Percentiles rank a stretch among this genome's conserved stretches.
phyloP scores from a whole-genome alignment of 1,140 invertebrate species.

The Drosophila jambulina region DNA sequence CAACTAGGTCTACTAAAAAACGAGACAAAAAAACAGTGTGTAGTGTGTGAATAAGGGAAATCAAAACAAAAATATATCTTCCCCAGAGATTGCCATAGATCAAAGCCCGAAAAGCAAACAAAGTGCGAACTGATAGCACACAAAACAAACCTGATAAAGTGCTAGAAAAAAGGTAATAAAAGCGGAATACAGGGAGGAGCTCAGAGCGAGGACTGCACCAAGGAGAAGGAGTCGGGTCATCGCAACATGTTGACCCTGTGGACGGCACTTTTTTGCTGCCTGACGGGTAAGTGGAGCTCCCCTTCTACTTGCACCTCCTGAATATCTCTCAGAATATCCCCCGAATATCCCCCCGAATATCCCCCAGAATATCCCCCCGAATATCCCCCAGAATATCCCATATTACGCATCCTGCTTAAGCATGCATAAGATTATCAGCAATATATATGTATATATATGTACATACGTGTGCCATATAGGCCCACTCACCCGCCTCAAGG shows the following conservation, averaged over 20 bases:
- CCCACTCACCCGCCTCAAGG: slow-evolving; percentile 58
- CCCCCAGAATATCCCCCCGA: background rate
- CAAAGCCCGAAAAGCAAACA: slow-evolving; percentile 48
- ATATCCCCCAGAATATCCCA: background rate
- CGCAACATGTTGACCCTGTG: slow-evolving; percentile 73
- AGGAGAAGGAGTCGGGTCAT: slow-evolving; percentile 34
- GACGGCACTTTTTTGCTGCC: slow-evolving; percentile 73
- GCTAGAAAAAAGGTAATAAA: slow-evolving; percentile 29
- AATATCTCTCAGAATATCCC: background rate
- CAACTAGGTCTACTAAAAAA: background rate
- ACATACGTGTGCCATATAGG: slow-evolving; percentile 34
- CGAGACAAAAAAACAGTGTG: slow-evolving; percentile 34
- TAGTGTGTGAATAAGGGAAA: slow-evolving; percentile 50
- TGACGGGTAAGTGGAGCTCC: slow-evolving; percentile 70
- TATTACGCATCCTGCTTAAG: slow-evolving; percentile 62
- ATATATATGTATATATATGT: slow-evolving; percentile 45
- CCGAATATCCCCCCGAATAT: no score
- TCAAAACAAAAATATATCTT: slow-evolving; percentile 53
- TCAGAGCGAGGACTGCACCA: slow-evolving; percentile 11
- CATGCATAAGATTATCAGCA: slow-evolving; percentile 78
- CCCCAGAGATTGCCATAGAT: slow-evolving; percentile 43
- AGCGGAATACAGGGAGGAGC: slow-evolving; percentile 1
- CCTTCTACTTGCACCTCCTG: background rate
- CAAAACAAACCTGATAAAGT: slow-evolving; percentile 30
- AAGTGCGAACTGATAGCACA: slow-evolving; percentile 62